Conservation (phyloP, 2,113 vertebrate genomes). For the Gobiocypris rarus region DNA sequence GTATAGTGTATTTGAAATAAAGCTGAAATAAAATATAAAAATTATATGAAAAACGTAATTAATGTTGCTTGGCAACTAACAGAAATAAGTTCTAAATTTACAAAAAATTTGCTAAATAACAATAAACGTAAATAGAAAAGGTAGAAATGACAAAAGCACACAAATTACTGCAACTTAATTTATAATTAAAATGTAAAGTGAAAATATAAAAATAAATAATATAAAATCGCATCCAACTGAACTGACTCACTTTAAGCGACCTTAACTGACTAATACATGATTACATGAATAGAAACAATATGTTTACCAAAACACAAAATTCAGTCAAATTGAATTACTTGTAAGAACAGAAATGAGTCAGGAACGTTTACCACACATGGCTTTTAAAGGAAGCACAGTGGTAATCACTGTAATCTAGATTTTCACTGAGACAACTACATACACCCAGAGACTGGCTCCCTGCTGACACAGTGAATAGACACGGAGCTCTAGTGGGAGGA, state of each 20-base stretch:
- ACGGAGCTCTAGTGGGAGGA: not conserved
- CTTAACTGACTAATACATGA: not conserved
- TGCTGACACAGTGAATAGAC: constrained; percentile 21
- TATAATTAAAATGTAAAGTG: not conserved
- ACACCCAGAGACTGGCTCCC: not conserved
- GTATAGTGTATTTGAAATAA: not conserved
- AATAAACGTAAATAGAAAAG: not conserved
- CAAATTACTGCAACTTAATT: not conserved
- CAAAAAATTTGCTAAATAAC: not conserved
- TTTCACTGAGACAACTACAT: constrained; percentile 1
- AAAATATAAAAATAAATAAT: not conserved
- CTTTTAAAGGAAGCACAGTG: not conserved
- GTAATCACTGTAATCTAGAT: constrained; percentile 25
- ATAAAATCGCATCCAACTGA: not conserved
- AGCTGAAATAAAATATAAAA: not conserved
- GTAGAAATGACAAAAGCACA: not conserved
- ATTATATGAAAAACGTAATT: too few species aligned
- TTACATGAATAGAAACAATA: not conserved
- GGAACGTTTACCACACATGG: not conserved
- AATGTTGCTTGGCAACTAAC: not conserved
- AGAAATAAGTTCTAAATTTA: not conserved
- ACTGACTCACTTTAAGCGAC: not conserved
- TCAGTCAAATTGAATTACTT: not conserved
- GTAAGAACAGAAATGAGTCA: not conserved
- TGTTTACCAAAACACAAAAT: not conserved